Conservation (phyloP, 2,888 invertebrate species). For the Unio delphinus region DNA sequence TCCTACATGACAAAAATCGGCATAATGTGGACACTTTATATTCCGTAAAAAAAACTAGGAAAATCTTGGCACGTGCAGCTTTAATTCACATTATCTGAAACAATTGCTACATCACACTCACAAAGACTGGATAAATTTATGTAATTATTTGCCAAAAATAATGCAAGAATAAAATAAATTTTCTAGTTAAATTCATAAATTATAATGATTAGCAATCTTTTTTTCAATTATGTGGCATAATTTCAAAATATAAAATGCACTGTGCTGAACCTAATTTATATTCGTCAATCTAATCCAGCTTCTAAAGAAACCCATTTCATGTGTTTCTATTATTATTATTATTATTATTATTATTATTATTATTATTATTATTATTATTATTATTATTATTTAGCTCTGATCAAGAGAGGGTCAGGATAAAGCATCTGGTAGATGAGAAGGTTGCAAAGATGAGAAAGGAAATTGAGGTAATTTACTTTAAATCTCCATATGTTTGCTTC, state of each 20-base stretch:
- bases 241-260: too few relatives aligned
- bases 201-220: conserved; percentile 1
- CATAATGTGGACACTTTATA: too few relatives aligned
- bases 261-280: too few relatives aligned
- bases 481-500: neutral
- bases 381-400: conserved; percentile 22
- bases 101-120: too few relatives aligned
- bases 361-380: neutral
- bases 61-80: too few relatives aligned
- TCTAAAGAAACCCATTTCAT: too few relatives aligned
- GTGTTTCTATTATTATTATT: neutral
- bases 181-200: neutral
- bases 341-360: neutral
- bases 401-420: conserved; percentile 41
- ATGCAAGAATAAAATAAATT: neutral
- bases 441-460: conserved; percentile 50
- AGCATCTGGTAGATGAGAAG: conserved; percentile 54
- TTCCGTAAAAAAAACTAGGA: too few relatives aligned
- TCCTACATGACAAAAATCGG: too few relatives aligned
- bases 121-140: neutral
- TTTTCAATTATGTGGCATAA: neutral
- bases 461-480: conserved; percentile 49
- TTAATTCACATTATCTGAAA: too few relatives aligned
- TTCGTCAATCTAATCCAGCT: too few relatives aligned
- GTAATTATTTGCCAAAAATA: neutral